Percentiles rank a stretch among this genome's conserved stretches.
Conservation (phyloP, 2,113 vertebrate genomes). For the Sigmodon hispidus region DNA sequence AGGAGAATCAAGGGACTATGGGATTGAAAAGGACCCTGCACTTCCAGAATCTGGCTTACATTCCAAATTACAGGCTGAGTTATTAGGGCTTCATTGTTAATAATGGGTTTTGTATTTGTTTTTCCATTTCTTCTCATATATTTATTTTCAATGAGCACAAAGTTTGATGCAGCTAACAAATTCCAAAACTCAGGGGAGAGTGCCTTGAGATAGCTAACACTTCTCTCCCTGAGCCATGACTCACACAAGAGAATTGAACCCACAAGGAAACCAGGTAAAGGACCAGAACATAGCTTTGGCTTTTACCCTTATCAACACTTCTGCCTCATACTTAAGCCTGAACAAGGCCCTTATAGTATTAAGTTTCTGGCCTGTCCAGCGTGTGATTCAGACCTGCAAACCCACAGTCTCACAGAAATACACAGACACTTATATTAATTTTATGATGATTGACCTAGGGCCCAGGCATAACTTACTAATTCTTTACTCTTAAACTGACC, state of each 20-base stretch:
- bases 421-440: too few relatives aligned
- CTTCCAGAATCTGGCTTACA: background rate
- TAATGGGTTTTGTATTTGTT: background rate
- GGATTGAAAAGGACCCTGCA: too few relatives aligned
- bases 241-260: background rate
- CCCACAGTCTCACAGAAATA: too few relatives aligned
- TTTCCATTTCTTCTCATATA: background rate
- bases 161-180: background rate
- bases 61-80: too few relatives aligned
- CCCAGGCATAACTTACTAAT: too few relatives aligned
- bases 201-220: background rate
- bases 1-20: too few relatives aligned
- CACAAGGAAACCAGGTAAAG: background rate
- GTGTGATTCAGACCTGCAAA: too few relatives aligned
- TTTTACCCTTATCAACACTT: background rate
- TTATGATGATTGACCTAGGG: too few relatives aligned
- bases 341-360: too few relatives aligned
- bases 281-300: background rate
- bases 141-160: background rate
- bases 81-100: background rate
- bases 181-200: background rate
- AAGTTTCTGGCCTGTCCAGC: too few relatives aligned
- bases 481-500: too few relatives aligned
- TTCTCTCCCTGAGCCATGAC: background rate
- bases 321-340: background rate